phyloP scores from a whole-genome alignment of 2,797 vertebrate genomes.

The Erethizon dorsatum region DNA sequence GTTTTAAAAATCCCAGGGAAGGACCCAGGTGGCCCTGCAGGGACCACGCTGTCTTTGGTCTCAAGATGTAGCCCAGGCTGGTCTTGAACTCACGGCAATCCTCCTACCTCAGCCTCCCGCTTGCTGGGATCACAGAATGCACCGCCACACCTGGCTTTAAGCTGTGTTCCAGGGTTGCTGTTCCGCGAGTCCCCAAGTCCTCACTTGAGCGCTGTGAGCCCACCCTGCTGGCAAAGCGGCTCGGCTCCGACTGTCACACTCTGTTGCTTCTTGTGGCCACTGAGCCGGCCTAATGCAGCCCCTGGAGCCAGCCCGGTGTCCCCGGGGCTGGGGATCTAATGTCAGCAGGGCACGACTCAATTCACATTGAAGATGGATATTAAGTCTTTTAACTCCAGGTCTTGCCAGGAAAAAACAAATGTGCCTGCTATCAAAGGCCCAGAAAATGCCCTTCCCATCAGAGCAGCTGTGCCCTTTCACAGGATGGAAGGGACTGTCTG shows the following conservation, averaged over 20 bases:
- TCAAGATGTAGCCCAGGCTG: not conserved
- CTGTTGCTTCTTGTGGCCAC: conserved; percentile 90
- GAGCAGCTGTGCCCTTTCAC: conserved; percentile 80
- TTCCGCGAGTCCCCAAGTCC: not conserved
- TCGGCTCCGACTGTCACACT: conserved; percentile 91
- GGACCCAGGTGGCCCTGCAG: not conserved
- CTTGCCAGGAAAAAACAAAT: conserved; percentile 88
- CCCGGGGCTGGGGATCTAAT: conserved; percentile 91
- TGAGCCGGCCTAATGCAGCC: conserved; percentile 89
- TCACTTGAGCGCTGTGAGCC: not conserved
- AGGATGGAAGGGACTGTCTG: conserved; percentile 85
- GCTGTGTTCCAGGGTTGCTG: not conserved
- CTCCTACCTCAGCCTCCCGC: not conserved
- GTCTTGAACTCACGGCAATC: not conserved
- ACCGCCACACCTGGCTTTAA: not conserved
- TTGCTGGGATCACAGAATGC: not conserved
- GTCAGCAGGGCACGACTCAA: conserved; percentile 90
- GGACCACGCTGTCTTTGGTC: not conserved
- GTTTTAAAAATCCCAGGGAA: conserved; percentile 5
- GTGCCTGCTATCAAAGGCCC: conserved; percentile 78
- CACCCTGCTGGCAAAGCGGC: conserved; percentile 69
- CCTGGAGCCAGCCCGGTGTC: conserved; percentile 87
- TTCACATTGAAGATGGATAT: conserved; percentile 88
- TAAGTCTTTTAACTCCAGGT: conserved; percentile 87
- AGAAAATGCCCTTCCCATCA: conserved; percentile 66